Conservation (phyloP, 2,888 invertebrate genomes). For the Priocnemis perturbator region DNA sequence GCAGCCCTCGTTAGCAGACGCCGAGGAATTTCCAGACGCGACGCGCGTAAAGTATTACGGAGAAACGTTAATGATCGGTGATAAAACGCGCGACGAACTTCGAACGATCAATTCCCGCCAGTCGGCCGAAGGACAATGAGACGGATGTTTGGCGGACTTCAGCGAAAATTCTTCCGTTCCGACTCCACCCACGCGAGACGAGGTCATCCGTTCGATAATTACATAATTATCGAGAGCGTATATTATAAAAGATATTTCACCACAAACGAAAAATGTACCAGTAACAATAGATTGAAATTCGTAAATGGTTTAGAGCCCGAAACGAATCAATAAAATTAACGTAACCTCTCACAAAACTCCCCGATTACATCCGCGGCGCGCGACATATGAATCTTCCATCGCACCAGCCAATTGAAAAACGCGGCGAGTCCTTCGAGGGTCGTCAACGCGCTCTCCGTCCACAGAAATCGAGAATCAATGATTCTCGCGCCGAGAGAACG, state of each 20-base stretch:
- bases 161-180: neutral
- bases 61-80: constrained; percentile 40
- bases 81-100: constrained; percentile 30
- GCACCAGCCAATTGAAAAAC: neutral
- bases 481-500: neutral
- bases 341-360: too few species aligned
- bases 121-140: neutral
- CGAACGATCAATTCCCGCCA: constrained; percentile 2
- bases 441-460: neutral
- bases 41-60: constrained; percentile 41
- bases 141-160: neutral
- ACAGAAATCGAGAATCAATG: neutral
- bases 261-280: too few species aligned
- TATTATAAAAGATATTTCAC: too few species aligned
- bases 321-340: too few species aligned
- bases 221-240: too few species aligned
- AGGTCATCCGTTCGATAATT: too few species aligned
- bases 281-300: too few species aligned
- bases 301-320: too few species aligned
- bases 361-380: too few species aligned
- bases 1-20: constrained; percentile 47
- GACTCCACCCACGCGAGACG: neutral
- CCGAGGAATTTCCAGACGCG: constrained; percentile 45
- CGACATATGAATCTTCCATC: neutral
- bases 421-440: neutral